Base-by-base conservation (phyloP, 1,140 invertebrate species). In the Sminthurides bifidus region DNA sequence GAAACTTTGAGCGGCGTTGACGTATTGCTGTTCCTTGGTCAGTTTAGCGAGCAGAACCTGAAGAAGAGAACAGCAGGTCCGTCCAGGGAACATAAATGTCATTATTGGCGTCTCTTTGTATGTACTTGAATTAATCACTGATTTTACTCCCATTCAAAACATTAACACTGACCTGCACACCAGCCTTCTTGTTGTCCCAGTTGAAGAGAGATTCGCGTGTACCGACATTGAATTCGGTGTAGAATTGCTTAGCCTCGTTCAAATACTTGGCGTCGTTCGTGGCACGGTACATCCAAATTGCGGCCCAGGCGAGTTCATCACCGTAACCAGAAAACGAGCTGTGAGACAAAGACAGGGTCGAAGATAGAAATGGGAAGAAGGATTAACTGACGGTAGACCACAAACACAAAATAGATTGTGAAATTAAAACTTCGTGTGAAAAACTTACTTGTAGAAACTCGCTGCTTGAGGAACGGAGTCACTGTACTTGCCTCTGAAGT, bases 241-340 rank as follows among this genome's bases (percentile, higher is more conserved):
- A 79, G 60, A 73, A 71, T 40, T 70, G 63, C 29, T 74, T 70
- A 1, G 78, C 78, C 27, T 77, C 74, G 8, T 72, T 69, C 43
- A 79, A 66, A 60, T 80, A 81, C 17, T 64, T 66, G 0, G 66
- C 54, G 5, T 79, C 72, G 12, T 73, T 74, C 0, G 79, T 81
- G 4, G 78, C 79, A 52, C 74, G 73, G 69, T 74, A 79, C 5
- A 82, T 66, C 80, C 79, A 81, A 2, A 72, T 68, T 0, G 78
- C 78, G 0, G 78, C 76, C 79, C 79, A 81, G 0, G 75, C 73
- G 45, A 81, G 66, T 58, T 82, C 79, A 64, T 82, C 80, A 1
- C 75, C 75, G 60, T 77, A 80, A 41, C 74, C 77, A 2, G 72
- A 57, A n/a, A 41, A 63, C 3, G 61, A 63, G 23, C 58, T 61